Conservation (phyloP, 2,797 vertebrate species). For the Argentina silus region DNA sequence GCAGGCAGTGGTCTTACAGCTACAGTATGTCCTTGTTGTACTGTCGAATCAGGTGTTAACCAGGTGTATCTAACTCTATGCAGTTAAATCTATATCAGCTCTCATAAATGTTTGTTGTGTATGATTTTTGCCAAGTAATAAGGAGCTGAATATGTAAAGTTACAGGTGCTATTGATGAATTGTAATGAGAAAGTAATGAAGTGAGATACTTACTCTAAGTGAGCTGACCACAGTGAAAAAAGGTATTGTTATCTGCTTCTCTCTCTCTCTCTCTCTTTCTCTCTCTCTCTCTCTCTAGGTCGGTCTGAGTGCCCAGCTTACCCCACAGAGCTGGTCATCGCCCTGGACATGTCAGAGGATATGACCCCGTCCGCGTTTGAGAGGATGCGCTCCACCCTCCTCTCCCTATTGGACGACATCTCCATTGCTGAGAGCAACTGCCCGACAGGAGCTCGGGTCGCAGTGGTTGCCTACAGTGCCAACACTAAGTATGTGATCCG, state of each 20-base stretch:
- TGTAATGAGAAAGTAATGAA: no score
- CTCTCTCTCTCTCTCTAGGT: constrained; percentile 46
- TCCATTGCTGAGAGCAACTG: constrained; percentile 85
- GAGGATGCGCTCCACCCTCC: constrained; percentile 77
- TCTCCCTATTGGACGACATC: constrained; percentile 78
- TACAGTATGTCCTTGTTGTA: neutral
- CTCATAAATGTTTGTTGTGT: no score
- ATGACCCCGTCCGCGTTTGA: constrained; percentile 76
- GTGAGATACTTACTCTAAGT: no score
- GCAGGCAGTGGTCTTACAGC: no score
- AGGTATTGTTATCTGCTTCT: no score
- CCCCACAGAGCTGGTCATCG: constrained; percentile 88
- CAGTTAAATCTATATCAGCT: no score
- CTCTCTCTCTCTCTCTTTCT: constrained; percentile 5
- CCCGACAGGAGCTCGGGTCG: constrained; percentile 81
- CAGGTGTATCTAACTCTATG: no score
- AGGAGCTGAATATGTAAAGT: no score
- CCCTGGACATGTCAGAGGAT: constrained; percentile 84
- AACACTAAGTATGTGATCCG: constrained; percentile 80
- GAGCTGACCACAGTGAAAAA: no score
- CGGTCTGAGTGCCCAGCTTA: constrained; percentile 74
- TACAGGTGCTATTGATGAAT: no score
- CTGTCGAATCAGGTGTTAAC: neutral
- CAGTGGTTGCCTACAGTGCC: constrained; percentile 79
- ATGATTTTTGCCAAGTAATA: no score